A percentile compares a stretch with the other conserved stretches of the same genome.
Conservation (phyloP, 2,888 invertebrate genomes). For the Leucophora obtusa region DNA sequence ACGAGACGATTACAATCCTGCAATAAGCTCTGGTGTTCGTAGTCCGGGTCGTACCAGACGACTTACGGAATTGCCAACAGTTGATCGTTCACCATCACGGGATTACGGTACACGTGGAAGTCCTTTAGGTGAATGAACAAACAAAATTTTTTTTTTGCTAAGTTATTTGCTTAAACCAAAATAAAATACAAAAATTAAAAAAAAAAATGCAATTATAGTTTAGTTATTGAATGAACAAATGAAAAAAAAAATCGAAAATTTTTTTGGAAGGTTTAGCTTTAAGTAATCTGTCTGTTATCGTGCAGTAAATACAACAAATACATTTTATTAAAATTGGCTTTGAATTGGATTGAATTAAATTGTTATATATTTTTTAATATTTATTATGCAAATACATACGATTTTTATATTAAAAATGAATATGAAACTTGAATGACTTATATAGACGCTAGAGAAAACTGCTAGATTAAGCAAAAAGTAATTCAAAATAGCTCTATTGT, state of each 20-base stretch:
- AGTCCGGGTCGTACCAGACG: slow-evolving; percentile 82
- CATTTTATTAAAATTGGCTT: slow-evolving; percentile 43
- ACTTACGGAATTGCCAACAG: slow-evolving; percentile 88
- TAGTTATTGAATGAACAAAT: not conserved
- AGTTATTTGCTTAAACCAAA: slow-evolving; percentile 34
- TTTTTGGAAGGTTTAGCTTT: not conserved
- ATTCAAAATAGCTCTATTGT: no score
- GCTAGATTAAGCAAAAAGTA: no score
- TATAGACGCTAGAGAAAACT: no score
- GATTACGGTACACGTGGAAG: slow-evolving; percentile 84
- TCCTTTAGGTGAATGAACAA: slow-evolving; percentile 80
- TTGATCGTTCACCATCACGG: slow-evolving; percentile 93
- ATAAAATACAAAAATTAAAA: not conserved
- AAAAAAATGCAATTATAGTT: slow-evolving; percentile 22
- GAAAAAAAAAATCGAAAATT: not conserved
- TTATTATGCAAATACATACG: slow-evolving; percentile 8
- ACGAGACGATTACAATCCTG: slow-evolving; percentile 80
- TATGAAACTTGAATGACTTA: no score
- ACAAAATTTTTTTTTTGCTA: slow-evolving; percentile 13
- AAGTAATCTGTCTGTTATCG: slow-evolving; percentile 60
- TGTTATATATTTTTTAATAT: not conserved
- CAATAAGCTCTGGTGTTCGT: slow-evolving; percentile 84
- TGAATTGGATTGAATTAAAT: slow-evolving; percentile 63
- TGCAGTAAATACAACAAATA: slow-evolving; percentile 39
- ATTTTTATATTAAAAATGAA: slow-evolving; percentile 18